Percentiles rank a stretch among this genome's conserved stretches.
phyloP scores from a whole-genome alignment of 2,113 vertebrate genomes.

The Sisor rabdophorus region DNA sequence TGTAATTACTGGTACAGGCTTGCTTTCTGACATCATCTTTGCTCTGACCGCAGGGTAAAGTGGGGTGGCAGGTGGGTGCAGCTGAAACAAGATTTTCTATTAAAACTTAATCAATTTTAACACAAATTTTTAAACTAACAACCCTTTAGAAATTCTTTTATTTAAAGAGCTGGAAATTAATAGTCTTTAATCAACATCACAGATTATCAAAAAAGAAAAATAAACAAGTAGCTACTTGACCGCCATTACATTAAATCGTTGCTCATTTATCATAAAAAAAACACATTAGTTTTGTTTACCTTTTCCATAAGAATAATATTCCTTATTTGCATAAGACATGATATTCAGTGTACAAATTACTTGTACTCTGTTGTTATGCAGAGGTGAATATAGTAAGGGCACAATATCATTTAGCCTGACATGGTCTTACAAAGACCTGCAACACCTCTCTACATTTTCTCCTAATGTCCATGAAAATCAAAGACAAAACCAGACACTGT shows the following conservation, averaged over 20 bases:
- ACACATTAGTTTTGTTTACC: neutral
- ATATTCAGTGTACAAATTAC: slow-evolving; percentile 57
- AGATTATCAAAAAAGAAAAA: slow-evolving; percentile 16
- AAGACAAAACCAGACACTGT: slow-evolving; percentile 49
- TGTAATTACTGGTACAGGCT: slow-evolving; percentile 58
- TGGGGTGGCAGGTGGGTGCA: slow-evolving; percentile 26
- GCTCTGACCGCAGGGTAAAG: slow-evolving; percentile 38
- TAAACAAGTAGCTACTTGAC: neutral
- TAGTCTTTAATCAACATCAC: slow-evolving; percentile 6
- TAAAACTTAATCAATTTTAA: slow-evolving; percentile 2
- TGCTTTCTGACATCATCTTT: slow-evolving; percentile 51
- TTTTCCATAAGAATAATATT: neutral
- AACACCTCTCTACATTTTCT: slow-evolving; percentile 49
- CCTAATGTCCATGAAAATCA: slow-evolving; percentile 57
- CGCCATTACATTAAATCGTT: slow-evolving; percentile 16
- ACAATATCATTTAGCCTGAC: slow-evolving; percentile 28
- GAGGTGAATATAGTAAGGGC: slow-evolving; percentile 42
- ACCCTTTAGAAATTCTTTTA: slow-evolving; percentile 14
- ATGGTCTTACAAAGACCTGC: slow-evolving; percentile 42
- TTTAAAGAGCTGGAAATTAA: slow-evolving; percentile 12
- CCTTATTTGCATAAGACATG: slow-evolving; percentile 57
- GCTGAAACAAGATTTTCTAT: neutral
- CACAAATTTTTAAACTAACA: slow-evolving; percentile 29
- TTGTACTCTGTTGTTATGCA: slow-evolving; percentile 49
- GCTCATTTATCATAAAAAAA: slow-evolving; percentile 4